These are phyloP conservation scores for Crioceris asparagi DNA, from an alignment of 2,888 invertebrate species.

Conservation along the genomic window DNA sequence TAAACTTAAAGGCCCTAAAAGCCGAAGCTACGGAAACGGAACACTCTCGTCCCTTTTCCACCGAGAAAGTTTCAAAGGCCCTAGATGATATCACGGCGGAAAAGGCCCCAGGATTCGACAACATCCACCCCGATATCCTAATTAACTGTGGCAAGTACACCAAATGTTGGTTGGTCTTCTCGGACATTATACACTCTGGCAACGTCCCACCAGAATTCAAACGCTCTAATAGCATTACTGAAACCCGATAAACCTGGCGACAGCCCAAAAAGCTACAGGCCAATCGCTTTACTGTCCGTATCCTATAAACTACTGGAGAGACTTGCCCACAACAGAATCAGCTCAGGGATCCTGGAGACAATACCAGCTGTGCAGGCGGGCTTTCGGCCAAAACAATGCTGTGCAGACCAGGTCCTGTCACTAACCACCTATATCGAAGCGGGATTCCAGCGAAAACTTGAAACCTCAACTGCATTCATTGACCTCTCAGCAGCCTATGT, in stretches of 20 bases:
- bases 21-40: not conserved
- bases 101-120: slow-evolving; percentile 1
- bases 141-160: slow-evolving; percentile 5
- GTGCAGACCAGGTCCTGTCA: not conserved
- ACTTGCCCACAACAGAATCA: too few species aligned
- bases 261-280: slow-evolving; percentile 2
- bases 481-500: slow-evolving; percentile 1
- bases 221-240: slow-evolving; percentile 8
- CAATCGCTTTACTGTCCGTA: too few species aligned
- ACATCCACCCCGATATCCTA: slow-evolving; percentile 8
- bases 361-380: not conserved
- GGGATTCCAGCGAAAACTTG: too few species aligned
- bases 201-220: slow-evolving; percentile 4
- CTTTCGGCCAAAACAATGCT: not conserved
- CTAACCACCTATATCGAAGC: slow-evolving; percentile 1
- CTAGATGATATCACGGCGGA: not conserved
- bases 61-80: not conserved
- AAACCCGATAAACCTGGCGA: slow-evolving; percentile 9
- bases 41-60: not conserved
- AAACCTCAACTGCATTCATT: not conserved
- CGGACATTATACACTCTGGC: slow-evolving; percentile 5
- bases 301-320: too few species aligned
- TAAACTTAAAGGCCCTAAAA: slow-evolving; percentile 6
- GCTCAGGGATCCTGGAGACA: not conserved
- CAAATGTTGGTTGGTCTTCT: slow-evolving; percentile 5